These are phyloP conservation scores for Paramormyrops kingsleyae DNA, from an alignment of 2,113 vertebrate species.

Conservation along the genomic window DNA sequence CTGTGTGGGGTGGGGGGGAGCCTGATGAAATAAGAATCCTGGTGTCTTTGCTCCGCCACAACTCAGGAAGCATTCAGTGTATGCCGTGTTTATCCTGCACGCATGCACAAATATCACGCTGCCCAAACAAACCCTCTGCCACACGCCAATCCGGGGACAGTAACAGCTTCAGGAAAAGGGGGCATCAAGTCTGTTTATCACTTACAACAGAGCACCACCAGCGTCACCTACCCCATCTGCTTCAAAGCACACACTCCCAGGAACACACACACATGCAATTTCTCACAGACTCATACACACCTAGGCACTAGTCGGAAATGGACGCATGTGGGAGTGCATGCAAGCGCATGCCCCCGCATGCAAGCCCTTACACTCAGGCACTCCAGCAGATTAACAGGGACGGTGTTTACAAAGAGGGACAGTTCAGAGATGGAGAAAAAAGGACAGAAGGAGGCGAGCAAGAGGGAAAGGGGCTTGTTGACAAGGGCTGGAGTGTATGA, in stretches of 20 bases:
- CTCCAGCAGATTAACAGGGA: not conserved
- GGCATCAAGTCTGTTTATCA: not conserved
- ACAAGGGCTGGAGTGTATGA: slow-evolving; percentile 24
- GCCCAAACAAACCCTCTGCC: slow-evolving; percentile 21
- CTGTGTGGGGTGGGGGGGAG: not conserved
- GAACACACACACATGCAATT: not conserved
- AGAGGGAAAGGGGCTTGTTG: slow-evolving; percentile 29
- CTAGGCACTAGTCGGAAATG: not conserved
- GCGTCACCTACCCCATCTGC: not conserved
- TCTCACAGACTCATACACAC: not conserved
- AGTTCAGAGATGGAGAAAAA: not conserved
- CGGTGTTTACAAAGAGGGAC: not conserved
- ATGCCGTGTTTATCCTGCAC: slow-evolving; percentile 33
- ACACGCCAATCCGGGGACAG: not conserved
- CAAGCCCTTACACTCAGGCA: not conserved
- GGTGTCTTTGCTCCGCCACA: not conserved
- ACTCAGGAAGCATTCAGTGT: slow-evolving; percentile 18
- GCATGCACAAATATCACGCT: not conserved
- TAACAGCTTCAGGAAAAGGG: not conserved
- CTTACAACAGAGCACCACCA: not conserved
- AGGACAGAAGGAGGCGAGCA: not conserved
- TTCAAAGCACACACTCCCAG: not conserved
- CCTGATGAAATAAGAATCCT: not conserved
- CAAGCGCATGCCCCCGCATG: not conserved
- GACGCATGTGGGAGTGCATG: too few relatives aligned